Evolutionary conservation across 1,140 invertebrate genomes (phyloP).

Genomic region (Coenobita brevimanus): DNA sequence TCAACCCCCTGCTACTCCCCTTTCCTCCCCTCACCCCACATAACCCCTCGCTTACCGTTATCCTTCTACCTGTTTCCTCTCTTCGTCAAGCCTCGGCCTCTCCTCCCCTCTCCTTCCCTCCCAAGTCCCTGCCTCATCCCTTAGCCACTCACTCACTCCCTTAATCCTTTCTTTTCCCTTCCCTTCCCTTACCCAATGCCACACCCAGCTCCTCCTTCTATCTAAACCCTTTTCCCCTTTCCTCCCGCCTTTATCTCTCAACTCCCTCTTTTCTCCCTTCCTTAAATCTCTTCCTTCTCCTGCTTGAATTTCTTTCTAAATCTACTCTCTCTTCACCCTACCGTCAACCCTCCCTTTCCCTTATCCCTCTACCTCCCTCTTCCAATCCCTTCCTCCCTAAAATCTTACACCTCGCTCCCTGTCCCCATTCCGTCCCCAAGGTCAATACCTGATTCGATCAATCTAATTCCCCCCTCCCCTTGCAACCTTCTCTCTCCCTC

Average conservation of each 20-base stretch:
- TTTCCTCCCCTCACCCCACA: not conserved
- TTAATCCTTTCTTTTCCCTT: not conserved
- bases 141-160: too few species aligned
- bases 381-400: not conserved
- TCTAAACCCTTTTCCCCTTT: not conserved
- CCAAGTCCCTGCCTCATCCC: not conserved
- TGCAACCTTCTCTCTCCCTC: too few species aligned
- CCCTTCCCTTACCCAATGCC: too few species aligned
- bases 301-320: not conserved
- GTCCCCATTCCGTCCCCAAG: not conserved
- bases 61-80: not conserved
- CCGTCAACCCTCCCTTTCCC: not conserved
- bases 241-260: not conserved
- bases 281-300: not conserved
- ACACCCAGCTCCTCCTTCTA: not conserved
- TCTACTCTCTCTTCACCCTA: not conserved
- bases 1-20: not conserved
- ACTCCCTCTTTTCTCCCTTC: not conserved
- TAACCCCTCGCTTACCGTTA: not conserved
- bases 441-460: not conserved
- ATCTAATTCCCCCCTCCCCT: not conserved
- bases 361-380: not conserved
- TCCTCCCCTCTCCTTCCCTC: not conserved
- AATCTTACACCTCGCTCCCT: too few species aligned
- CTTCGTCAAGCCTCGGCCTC: not conserved